These are phyloP conservation scores for Zoroaster sp. DNA, from an alignment of 53 echinoderm and acorn worm genomes.

Conservation along the genomic window DNA sequence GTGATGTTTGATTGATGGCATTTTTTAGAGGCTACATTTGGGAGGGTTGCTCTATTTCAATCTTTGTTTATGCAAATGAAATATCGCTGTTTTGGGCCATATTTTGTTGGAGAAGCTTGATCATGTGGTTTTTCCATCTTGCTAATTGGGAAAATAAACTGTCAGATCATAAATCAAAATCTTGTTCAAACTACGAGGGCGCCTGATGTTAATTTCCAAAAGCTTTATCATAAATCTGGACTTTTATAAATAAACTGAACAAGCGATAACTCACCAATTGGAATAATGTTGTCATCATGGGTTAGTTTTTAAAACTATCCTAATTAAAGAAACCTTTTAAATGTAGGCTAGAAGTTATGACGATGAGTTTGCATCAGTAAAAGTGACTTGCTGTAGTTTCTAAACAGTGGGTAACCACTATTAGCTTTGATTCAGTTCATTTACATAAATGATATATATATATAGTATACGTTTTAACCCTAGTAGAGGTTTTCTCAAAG, in stretches of 20 bases:
- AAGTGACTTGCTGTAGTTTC: no score
- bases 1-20: slow-evolving; percentile 1
- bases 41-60: background rate
- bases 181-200: background rate
- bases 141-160: slow-evolving; percentile 19
- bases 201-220: background rate
- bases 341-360: no score
- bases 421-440: no score
- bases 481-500: no score
- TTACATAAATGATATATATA: no score
- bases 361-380: no score
- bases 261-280: background rate
- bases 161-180: background rate
- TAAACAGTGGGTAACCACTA: no score
- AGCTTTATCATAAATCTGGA: background rate
- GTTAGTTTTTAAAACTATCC: no score
- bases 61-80: background rate
- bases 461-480: no score
- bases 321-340: no score
- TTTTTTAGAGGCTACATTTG: background rate
- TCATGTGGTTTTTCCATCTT: background rate
- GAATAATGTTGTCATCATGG: no score
- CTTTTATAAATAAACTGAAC: slow-evolving; percentile 1
- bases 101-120: background rate
- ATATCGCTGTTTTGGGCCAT: background rate